Evolutionary conservation across 1,140 invertebrate genomes (phyloP).

Genomic region (Bombus vancouverensis): DNA sequence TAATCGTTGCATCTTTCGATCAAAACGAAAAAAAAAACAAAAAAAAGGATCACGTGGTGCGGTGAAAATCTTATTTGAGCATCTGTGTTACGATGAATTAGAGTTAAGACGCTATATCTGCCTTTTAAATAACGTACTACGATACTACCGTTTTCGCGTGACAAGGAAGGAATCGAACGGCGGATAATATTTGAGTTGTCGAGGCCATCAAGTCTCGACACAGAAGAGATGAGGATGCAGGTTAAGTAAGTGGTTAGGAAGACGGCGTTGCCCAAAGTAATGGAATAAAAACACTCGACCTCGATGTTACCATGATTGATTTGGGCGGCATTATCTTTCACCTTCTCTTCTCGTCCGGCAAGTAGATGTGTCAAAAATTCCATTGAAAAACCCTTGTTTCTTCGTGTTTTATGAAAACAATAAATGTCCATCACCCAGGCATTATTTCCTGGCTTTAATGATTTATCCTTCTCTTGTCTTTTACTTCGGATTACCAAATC

Average conservation of each 20-base stretch:
- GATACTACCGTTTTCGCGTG: background rate
- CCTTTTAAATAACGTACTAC: conserved; percentile 17
- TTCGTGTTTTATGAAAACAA: conserved; percentile 37
- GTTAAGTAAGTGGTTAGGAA: conserved; percentile 79
- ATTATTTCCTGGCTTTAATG: background rate
- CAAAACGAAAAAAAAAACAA: conserved; percentile 29
- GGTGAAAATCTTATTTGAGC: conserved; percentile 38
- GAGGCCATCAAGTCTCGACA: conserved; percentile 55
- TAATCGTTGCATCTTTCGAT: background rate
- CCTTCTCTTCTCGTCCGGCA: conserved; percentile 59
- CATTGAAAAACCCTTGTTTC: conserved; percentile 33
- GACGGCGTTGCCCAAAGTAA: conserved; percentile 67
- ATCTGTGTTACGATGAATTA: conserved; percentile 44
- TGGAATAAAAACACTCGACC: conserved; percentile 79
- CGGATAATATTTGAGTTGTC: conserved; percentile 77
- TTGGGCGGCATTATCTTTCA: conserved; percentile 43
- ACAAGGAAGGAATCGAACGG: conserved; percentile 51
- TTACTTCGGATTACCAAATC: too few species aligned
- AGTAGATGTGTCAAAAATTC: conserved; percentile 52
- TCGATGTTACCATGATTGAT: conserved; percentile 60
- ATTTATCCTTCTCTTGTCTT: background rate
- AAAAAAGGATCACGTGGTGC: conserved; percentile 47
- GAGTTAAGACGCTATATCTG: conserved; percentile 29
- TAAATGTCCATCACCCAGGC: background rate
- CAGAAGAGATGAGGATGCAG: conserved; percentile 55